Conservation (phyloP, 2,797 vertebrate genomes). For the Microctenopoma steveboyesi region DNA sequence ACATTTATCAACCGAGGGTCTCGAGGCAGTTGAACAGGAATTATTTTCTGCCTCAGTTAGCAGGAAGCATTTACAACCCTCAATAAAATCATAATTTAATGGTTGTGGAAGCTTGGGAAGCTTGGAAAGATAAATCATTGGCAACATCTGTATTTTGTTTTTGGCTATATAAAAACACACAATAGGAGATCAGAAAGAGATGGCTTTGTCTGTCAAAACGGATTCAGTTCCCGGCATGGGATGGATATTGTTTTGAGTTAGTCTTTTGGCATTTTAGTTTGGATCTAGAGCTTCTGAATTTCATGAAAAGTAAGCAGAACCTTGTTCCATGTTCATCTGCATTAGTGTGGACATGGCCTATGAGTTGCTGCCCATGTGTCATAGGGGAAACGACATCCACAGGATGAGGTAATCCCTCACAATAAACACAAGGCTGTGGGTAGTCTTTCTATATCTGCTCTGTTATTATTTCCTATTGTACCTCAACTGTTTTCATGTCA, state of each 20-base stretch:
- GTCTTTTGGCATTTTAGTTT: conserved; percentile 11
- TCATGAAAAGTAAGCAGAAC: conserved; percentile 18
- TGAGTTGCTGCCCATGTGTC: background rate
- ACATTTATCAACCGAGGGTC: conserved; percentile 24
- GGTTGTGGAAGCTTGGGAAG: background rate
- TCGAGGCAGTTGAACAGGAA: conserved; percentile 3
- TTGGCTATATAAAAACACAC: conserved; percentile 1
- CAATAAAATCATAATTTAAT: conserved; percentile 24
- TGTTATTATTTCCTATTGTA: conserved; percentile 23
- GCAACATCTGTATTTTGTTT: background rate
- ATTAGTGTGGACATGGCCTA: conserved; percentile 13
- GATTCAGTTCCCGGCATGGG: background rate
- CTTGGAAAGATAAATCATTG: background rate
- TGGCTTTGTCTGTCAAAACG: conserved; percentile 1
- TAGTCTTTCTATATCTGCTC: conserved; percentile 38
- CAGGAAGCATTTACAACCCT: conserved; percentile 25
- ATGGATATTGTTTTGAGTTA: background rate
- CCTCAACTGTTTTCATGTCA: conserved; percentile 34
- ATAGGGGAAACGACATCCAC: conserved; percentile 21
- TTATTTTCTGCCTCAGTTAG: conserved; percentile 23
- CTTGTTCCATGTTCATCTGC: conserved; percentile 15
- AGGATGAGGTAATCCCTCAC: conserved; percentile 49
- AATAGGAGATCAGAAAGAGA: conserved; percentile 5
- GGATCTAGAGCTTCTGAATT: background rate
- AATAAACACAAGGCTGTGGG: conserved; percentile 44